Evolutionary conservation across 2,888 invertebrate species (phyloP), one percentile per base, ranked within the genome.

Genomic region (Homarus gammarus): DNA sequence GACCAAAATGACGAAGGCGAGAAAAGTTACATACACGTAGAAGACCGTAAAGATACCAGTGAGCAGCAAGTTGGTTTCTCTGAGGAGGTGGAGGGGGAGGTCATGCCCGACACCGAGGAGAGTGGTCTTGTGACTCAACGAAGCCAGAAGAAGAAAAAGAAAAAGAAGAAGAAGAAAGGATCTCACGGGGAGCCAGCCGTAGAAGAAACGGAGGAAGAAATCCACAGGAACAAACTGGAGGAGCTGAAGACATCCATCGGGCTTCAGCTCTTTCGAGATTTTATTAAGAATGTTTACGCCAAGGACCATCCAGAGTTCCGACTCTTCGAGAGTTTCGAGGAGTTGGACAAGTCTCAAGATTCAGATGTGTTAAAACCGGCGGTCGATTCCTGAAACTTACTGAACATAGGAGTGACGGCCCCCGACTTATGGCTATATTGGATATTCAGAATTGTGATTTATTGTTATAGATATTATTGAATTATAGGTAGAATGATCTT

Each of bases 311-410:
- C 88, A 0, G 68, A 68, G n/a, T 88, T 88, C 40, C 36, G 27
- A 33, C 75, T 88, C n/a, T 88, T 88, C 44, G 51, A 64, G 33
- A 78, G 78, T 56, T 84, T 88, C 36, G 88, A 88, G 22, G 79
- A 78, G 15, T 15, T 33, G 12, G 51, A 49, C 2, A 70, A 31
- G 31, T 64, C 64, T 12, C n/a, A 64, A 64, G n/a, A 64, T 6
- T 27, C 31, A 8, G 31, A 64, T 12, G 64, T 64, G 31, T 8
- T 12, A 15, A 64, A 64, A 27, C 27, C 64, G 22, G 64, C 12
- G n/a, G 27, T 22, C 8, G 64, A 64, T 1, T 27, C 64, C 22
- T 64, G 27, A 64, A 27, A 27, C 18, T 56, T 18, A 18, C 2
- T n/a, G n/a, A n/a, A n/a, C n/a, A n/a, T n/a, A n/a, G n/a, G n/a